phyloP scores from a whole-genome alignment of 2,113 vertebrate species.

The Colinus virginianus region DNA sequence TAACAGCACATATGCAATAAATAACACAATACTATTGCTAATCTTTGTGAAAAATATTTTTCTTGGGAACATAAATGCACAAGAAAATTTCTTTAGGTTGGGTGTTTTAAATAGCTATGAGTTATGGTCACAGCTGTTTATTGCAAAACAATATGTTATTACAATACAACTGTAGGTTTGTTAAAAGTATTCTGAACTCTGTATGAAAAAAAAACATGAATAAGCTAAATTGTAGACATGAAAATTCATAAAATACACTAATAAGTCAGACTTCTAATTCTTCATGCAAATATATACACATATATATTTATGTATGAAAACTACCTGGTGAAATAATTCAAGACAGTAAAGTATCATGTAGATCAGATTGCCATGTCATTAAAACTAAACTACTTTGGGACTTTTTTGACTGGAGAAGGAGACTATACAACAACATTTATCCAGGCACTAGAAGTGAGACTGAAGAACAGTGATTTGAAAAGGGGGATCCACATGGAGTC shows the following conservation, averaged over 20 bases:
- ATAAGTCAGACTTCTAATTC: not conserved
- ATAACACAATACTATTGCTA: not conserved
- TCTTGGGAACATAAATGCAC: not conserved
- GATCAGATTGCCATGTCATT: not conserved
- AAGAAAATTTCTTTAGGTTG: not conserved
- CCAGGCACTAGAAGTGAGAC: not conserved
- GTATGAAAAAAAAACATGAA: not conserved
- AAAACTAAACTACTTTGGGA: not conserved
- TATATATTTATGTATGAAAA: not conserved
- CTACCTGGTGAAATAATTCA: not conserved
- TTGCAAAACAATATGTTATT: not conserved
- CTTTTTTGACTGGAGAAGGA: not conserved
- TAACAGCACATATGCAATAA: constrained; percentile 40
- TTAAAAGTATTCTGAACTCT: not conserved
- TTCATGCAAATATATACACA: not conserved
- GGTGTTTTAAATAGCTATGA: not conserved
- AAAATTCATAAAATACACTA: not conserved
- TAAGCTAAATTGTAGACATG: not conserved
- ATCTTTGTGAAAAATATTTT: constrained; percentile 12
- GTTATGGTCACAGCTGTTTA: not conserved
- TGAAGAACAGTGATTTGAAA: not conserved
- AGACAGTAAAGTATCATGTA: not conserved
- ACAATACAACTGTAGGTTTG: not conserved
- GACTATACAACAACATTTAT: not conserved
- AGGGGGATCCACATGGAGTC: not conserved